Evolutionary conservation across 2,888 invertebrate genomes (phyloP).

Genomic region (Falcaria lacertinaria): DNA sequence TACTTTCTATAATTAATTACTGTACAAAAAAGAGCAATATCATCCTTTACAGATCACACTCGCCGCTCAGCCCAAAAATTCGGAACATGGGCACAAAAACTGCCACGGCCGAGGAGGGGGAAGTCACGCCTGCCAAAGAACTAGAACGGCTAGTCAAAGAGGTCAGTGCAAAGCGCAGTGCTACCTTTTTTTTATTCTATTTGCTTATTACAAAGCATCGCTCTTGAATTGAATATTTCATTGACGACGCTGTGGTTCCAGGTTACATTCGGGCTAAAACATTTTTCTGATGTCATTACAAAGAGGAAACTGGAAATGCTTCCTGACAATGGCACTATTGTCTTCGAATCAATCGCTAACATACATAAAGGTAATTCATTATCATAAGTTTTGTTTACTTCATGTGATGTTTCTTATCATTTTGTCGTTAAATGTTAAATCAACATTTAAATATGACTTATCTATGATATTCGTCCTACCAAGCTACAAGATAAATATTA

Average conservation of each 20-base stretch:
- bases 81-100: slow-evolving; percentile 71
- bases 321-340: slow-evolving; percentile 95
- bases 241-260: slow-evolving; percentile 20
- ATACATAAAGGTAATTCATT: slow-evolving; percentile 84
- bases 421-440: too few species aligned
- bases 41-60: slow-evolving; percentile 75
- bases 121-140: slow-evolving; percentile 84
- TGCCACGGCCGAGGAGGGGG: slow-evolving; percentile 78
- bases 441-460: too few species aligned
- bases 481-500: too few species aligned
- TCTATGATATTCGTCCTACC: too few species aligned
- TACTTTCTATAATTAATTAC: not conserved
- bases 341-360: slow-evolving; percentile 94
- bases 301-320: slow-evolving; percentile 96
- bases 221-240: not conserved
- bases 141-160: slow-evolving; percentile 87
- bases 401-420: too few species aligned
- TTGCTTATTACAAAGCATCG: not conserved
- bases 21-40: too few species aligned
- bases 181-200: slow-evolving; percentile 12
- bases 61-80: slow-evolving; percentile 82
- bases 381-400: too few species aligned
- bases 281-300: slow-evolving; percentile 94
- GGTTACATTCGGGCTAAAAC: slow-evolving; percentile 83
- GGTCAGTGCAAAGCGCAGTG: slow-evolving; percentile 39